These are phyloP conservation scores for Odontocolon sp. DNA, from an alignment of 2,888 invertebrate genomes.

Conservation along the genomic window DNA sequence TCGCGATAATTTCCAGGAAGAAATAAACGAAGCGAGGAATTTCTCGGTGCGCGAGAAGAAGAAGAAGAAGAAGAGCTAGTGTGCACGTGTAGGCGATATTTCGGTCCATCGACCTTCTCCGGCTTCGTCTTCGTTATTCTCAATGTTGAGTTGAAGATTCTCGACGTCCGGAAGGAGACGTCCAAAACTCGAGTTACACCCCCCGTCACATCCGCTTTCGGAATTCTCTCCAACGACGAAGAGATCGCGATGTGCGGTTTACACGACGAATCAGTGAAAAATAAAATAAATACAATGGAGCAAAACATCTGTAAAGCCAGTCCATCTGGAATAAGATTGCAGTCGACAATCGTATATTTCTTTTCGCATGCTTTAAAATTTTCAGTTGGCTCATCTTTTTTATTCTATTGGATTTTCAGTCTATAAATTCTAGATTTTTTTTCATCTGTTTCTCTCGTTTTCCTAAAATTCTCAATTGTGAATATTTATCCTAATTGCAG, in stretches of 20 bases:
- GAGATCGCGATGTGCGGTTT: background rate
- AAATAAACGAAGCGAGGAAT: conserved; percentile 75
- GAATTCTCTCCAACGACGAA: background rate
- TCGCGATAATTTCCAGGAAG: conserved; percentile 72
- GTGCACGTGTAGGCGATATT: conserved; percentile 73
- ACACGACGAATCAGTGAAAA: background rate
- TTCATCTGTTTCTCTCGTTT: background rate
- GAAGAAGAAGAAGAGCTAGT: conserved; percentile 6
- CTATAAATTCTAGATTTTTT: no score
- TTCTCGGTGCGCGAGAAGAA: conserved; percentile 62
- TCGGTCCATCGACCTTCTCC: conserved; percentile 75
- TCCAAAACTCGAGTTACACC: conserved; percentile 45
- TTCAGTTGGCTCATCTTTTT: background rate
- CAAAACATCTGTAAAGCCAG: background rate
- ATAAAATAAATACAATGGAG: background rate
- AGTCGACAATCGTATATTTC: background rate
- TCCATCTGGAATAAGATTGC: background rate
- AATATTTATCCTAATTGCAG: conserved; percentile 47
- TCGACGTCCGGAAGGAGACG: conserved; percentile 63
- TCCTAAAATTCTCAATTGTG: conserved; percentile 20
- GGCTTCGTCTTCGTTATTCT: conserved; percentile 35
- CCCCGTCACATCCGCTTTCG: conserved; percentile 27
- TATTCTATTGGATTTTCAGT: background rate
- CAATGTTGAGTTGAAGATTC: no score
- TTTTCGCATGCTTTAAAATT: background rate